Evolutionary conservation across 2,113 vertebrate genomes (phyloP), one percentile per base, ranked within the genome.

Genomic region (Pheucticus melanocephalus): DNA sequence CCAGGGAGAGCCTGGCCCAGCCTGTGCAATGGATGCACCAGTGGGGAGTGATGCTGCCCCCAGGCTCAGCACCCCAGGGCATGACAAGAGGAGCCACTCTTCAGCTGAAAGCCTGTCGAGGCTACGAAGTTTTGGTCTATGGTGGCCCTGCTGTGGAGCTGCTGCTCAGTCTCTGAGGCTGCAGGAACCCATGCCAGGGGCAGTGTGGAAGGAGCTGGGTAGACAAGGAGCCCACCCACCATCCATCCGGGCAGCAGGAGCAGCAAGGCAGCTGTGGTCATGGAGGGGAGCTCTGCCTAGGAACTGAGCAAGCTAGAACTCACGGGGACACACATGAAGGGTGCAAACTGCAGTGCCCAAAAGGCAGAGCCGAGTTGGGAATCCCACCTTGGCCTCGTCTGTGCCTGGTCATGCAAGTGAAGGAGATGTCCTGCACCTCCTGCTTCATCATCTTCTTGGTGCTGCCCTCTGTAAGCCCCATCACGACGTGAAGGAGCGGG

Each of bases 361-460:
- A 47, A 35, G 23, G 31, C 35, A 0, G 0, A 50, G 27, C 56
- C 25, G 12, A 47, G 24, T 7, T 68, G 31, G 42, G 22, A 57
- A 68, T 68, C 68, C 31, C 42, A 59, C 31, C 86, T 44, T 39
- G 48, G 12, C 63, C 35, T 84, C 12, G 0, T 4, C 45, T 8
- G 4, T 7, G 19, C 44, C n/a, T 48, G 6, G 4, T 92, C 24
- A 0, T 35, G 39, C 27, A 87, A 22, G 42, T 83, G 63, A 31
- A 83, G 27, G 14, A 90, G 11, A 51, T 80, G 17, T 27, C 19
- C 24, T 12, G 35, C 53, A 81, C 44, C 44, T 18, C 4, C 31
- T 44, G 4, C 45, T 57, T 59, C 75, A 70, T 50, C 18, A 5
- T 14, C 16, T 45, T 35, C 25, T 14, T 71, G 15, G 35, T 5